Conservation (phyloP, 2,113 vertebrate genomes). For the Laticauda laticaudata region DNA sequence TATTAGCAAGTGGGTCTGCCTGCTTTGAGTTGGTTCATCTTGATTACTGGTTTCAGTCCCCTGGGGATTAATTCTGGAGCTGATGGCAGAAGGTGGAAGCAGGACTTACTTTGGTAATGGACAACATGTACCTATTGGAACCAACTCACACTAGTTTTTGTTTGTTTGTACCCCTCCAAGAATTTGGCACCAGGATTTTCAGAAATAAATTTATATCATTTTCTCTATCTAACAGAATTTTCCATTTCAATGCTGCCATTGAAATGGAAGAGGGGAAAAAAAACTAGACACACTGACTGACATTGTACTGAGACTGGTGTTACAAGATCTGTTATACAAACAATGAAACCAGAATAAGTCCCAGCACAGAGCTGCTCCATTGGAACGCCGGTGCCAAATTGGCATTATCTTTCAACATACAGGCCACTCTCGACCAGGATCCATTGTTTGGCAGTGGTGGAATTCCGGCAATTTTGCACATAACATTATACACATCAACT, state of each 20-base stretch:
- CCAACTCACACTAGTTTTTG: background rate
- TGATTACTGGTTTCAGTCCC: background rate
- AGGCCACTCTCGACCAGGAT: slow-evolving; percentile 88
- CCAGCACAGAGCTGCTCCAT: slow-evolving; percentile 31
- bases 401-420: slow-evolving; percentile 73
- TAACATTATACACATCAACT: slow-evolving; percentile 90
- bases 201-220: slow-evolving; percentile 6
- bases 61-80: background rate
- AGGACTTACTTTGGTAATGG: background rate
- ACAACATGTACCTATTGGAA: background rate
- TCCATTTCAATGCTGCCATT: slow-evolving; percentile 57
- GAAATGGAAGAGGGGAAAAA: background rate
- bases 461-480: slow-evolving; percentile 82
- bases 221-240: slow-evolving; percentile 37
- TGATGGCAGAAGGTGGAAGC: background rate
- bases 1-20: background rate
- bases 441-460: slow-evolving; percentile 90
- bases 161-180: background rate
- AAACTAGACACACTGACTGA: slow-evolving; percentile 27
- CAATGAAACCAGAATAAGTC: slow-evolving; percentile 53
- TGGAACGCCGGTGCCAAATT: background rate
- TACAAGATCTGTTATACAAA: slow-evolving; percentile 13
- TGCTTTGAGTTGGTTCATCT: background rate
- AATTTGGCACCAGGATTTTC: background rate
- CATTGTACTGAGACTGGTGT: slow-evolving; percentile 29